Conservation (phyloP, 2,113 vertebrate species). For the Elephas maximus region DNA sequence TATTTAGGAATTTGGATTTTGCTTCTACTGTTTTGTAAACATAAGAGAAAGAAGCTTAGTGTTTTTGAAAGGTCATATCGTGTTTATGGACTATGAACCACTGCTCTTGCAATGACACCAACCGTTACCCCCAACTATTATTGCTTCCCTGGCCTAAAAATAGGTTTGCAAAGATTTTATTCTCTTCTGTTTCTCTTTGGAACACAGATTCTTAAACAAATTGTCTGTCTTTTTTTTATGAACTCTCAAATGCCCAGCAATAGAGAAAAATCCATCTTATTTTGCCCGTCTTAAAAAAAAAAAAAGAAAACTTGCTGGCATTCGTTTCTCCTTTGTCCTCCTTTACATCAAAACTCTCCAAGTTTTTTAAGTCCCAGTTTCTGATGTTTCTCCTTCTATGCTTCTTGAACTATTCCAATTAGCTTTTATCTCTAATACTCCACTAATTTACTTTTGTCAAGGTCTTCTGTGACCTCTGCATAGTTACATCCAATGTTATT, state of each 20-base stretch:
- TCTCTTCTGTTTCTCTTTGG: constrained; percentile 1
- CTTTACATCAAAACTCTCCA: background rate
- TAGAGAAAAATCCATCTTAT: background rate
- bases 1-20: background rate
- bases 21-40: constrained; percentile 7
- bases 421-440: background rate
- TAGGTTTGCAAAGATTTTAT: background rate
- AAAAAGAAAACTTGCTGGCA: background rate
- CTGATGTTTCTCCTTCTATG: background rate
- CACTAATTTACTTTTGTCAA: background rate
- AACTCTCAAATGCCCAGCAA: background rate
- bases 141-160: background rate
- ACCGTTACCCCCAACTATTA: background rate
- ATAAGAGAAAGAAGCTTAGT: background rate
- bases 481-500: background rate
- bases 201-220: background rate
- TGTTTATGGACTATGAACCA: background rate
- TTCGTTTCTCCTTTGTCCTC: background rate
- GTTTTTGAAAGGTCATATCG: background rate
- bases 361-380: background rate
- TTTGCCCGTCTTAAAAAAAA: background rate
- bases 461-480: background rate
- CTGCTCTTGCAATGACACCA: background rate
- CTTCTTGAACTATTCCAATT: background rate
- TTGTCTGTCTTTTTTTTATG: background rate